Percentiles rank a stretch among this genome's conserved stretches.
Conservation (phyloP, 2,888 invertebrate species). For the Diloba caeruleocephala region DNA sequence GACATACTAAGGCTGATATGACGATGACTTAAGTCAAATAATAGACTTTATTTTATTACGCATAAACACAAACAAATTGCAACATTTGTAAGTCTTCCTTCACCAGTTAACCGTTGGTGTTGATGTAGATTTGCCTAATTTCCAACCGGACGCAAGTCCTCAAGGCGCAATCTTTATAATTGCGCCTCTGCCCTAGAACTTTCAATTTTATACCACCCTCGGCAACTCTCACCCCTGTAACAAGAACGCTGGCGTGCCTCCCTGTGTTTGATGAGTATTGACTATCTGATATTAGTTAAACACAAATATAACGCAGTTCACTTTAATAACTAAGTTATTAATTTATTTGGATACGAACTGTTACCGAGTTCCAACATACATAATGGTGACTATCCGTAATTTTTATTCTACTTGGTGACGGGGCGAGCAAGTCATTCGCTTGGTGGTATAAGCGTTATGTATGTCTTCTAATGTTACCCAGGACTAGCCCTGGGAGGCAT, state of each 20-base stretch:
- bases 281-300: constrained; percentile 40
- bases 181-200: constrained; percentile 67
- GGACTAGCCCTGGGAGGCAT: no score
- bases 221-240: constrained; percentile 45
- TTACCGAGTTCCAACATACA: no score
- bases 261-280: constrained; percentile 57
- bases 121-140: constrained; percentile 55
- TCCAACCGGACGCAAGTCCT: constrained; percentile 55
- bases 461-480: no score
- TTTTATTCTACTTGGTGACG: no score
- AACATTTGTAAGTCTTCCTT: background rate
- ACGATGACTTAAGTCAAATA: no score
- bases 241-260: constrained; percentile 47
- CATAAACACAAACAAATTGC: background rate
- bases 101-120: background rate
- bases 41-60: background rate
- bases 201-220: constrained; percentile 60
- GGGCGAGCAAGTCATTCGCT: no score
- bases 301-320: constrained; percentile 24
- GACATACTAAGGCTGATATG: no score
- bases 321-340: no score
- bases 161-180: constrained; percentile 62
- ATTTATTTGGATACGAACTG: no score
- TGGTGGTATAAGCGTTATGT: no score
- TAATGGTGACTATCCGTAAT: no score